Base-by-base conservation (phyloP, 2,113 vertebrate species). In the Podarcis raffonei region DNA sequence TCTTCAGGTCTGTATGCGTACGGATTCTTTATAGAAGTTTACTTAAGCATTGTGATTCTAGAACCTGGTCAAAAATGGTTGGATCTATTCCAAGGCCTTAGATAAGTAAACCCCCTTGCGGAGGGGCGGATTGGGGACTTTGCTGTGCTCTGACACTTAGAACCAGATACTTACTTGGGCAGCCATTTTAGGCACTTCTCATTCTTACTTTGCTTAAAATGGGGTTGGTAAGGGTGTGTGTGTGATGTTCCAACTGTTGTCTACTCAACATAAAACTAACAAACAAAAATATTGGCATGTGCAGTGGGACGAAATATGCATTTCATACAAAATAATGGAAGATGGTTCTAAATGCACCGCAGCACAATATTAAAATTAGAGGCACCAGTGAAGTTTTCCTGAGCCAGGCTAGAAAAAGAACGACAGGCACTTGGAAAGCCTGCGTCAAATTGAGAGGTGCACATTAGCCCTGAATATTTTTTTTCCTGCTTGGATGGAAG, bases 1-100 rank as follows among this genome's bases (percentile, higher is more conserved):
- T 77, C 81, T 92, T 32, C 71, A 2, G 7, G 81, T 89, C 59
- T 85, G 59, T 83, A n/a, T 39, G n/a, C 11, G 22, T 87, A 68
- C 16, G 0, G 32, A 6, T n/a, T 1, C 30, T 11, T 88, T 91
- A 27, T 2, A 72, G 86, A 35, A 0, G 84, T 92, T 90, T 83
- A 20, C 85, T 92, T 79, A 71, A 76, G 65, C 81, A 48, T 5
- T 6, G 0, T 1, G 32, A 42, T 16, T 1, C 1, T 59, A 65
- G 0, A 65, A 75, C 57, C 59, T 35, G 68, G 4, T 2, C 1
- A 75, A 37, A 90, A 89, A 32, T 79, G 84, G 37, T 68, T 32
- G 39, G 66, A 5, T 53, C 59, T 57, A 2, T n/a, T 37, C 27
- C 39, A 23, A 66, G 53, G 88, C 30, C 77, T 53, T 72, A 6